These are phyloP conservation scores for Oceanodroma leucorhoa DNA, from an alignment of 2,797 vertebrate genomes.

Conservation along the genomic window DNA sequence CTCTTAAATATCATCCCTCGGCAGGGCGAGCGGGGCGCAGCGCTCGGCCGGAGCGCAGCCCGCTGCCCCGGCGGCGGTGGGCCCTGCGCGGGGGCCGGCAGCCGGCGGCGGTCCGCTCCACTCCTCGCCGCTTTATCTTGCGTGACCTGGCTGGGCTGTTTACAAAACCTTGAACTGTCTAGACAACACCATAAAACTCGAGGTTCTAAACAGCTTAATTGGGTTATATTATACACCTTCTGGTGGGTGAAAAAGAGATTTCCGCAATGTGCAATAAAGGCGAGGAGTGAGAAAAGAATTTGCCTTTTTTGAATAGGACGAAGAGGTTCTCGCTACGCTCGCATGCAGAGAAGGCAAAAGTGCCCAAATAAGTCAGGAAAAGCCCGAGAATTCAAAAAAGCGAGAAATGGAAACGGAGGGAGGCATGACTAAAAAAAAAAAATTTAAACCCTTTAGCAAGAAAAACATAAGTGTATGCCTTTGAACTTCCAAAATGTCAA, in stretches of 20 bases:
- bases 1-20: not conserved
- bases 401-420: not conserved
- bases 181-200: slow-evolving; percentile 96
- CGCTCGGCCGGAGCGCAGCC: not conserved
- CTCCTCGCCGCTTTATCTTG: slow-evolving; percentile 79
- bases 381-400: slow-evolving; percentile 1
- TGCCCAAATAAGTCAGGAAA: slow-evolving; percentile 49
- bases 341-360: slow-evolving; percentile 52
- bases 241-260: slow-evolving; percentile 84
- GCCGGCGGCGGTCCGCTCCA: slow-evolving; percentile 68
- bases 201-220: slow-evolving; percentile 97
- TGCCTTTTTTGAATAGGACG: slow-evolving; percentile 67
- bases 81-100: slow-evolving; percentile 5
- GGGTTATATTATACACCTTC: slow-evolving; percentile 95
- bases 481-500: slow-evolving; percentile 92
- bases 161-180: slow-evolving; percentile 99
- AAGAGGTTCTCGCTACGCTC: slow-evolving; percentile 56
- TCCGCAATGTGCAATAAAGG: slow-evolving; percentile 85
- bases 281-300: slow-evolving; percentile 74
- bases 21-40: not conserved
- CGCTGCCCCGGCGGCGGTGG: not conserved
- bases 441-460: slow-evolving; percentile 50
- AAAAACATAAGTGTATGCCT: slow-evolving; percentile 80
- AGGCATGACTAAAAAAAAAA: slow-evolving; percentile 40
- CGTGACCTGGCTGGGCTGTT: slow-evolving; percentile 88